Conservation (phyloP, 2,888 invertebrate species). For the Homarus gammarus region DNA sequence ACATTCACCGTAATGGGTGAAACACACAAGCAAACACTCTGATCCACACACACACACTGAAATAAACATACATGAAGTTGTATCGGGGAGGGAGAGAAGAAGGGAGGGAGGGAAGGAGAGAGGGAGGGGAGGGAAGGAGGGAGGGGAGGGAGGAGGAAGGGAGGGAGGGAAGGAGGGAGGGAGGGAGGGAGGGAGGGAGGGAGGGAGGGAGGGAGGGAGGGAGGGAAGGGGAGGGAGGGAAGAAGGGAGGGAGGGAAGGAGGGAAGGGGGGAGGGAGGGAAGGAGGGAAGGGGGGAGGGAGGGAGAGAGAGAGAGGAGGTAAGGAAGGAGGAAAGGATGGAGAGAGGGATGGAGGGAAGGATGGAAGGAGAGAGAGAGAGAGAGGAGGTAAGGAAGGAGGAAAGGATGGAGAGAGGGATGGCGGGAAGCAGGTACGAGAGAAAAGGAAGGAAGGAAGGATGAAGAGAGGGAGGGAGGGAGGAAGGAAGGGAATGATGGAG, state of each 20-base stretch:
- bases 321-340: too few relatives aligned
- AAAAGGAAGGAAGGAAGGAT: not conserved
- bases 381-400: not conserved
- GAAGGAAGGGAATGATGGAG: too few relatives aligned
- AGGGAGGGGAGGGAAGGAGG: too few relatives aligned
- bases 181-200: not conserved
- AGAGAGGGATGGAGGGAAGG: not conserved
- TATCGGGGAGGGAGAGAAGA: not conserved
- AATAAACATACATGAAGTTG: not conserved
- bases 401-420: not conserved
- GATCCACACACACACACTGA: too few relatives aligned
- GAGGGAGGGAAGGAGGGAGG: not conserved
- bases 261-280: not conserved
- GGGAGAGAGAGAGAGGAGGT: not conserved
- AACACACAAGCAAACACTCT: too few relatives aligned
- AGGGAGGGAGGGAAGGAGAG: slow-evolving; percentile 21
- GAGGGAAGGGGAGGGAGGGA: not conserved
- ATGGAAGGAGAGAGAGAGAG: not conserved
- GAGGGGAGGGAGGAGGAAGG: too few relatives aligned
- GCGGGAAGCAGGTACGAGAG: not conserved
- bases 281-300: slow-evolving; percentile 8
- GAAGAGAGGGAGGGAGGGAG: too few relatives aligned
- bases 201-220: not conserved
- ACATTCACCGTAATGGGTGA: too few relatives aligned
- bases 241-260: too few relatives aligned